A percentile compares a stretch with the other conserved stretches of the same genome.
These are phyloP conservation scores for Zele albiditarsus DNA, from an alignment of 2,888 invertebrate genomes.

Conservation along the genomic window DNA sequence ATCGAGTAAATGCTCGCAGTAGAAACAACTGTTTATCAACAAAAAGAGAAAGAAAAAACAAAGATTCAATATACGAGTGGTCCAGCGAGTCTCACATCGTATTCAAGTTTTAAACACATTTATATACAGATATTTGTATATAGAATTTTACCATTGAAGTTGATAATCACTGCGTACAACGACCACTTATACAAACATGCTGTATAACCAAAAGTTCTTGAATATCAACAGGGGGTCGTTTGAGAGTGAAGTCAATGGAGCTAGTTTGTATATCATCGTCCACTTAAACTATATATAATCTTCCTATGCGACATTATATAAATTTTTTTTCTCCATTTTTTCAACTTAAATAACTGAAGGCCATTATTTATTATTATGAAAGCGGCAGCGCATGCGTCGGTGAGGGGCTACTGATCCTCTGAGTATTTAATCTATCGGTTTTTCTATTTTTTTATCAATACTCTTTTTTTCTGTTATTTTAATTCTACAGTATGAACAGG, in stretches of 20 bases:
- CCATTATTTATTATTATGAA: constrained; percentile 2
- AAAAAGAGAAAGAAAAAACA: constrained; percentile 13
- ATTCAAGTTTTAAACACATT: neutral
- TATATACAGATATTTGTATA: neutral
- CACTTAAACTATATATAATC: constrained; percentile 12
- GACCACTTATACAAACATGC: constrained; percentile 11
- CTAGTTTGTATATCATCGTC: constrained; percentile 17
- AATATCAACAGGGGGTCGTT: constrained; percentile 17
- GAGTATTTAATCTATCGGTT: neutral
- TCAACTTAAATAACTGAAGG: neutral
- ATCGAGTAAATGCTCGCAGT: constrained; percentile 27
- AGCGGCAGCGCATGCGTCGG: neutral
- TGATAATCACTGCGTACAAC: constrained; percentile 8
- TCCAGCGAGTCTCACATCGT: neutral
- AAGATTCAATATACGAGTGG: neutral
- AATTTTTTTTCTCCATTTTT: neutral
- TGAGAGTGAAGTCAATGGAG: constrained; percentile 1
- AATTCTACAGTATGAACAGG: neutral
- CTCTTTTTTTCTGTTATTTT: neutral
- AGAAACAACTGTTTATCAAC: constrained; percentile 13
- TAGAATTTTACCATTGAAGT: neutral
- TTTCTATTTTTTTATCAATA: too few relatives aligned
- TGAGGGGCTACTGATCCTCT: neutral
- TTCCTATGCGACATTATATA: neutral
- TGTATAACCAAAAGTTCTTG: neutral